Base-by-base conservation (phyloP, 1,140 invertebrate species). In the Drosophila orena region DNA sequence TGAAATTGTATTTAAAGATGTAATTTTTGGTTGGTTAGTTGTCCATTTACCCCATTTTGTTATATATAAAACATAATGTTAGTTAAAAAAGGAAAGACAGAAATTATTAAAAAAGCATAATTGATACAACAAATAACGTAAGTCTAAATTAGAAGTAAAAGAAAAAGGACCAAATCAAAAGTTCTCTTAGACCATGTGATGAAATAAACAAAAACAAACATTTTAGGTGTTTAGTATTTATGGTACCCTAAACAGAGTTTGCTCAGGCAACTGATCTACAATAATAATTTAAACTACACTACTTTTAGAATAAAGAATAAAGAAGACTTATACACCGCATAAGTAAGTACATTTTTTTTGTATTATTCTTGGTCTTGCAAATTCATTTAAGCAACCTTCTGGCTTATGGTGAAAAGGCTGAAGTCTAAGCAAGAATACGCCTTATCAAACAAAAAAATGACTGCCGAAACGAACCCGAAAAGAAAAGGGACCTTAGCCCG, bases 41-140 rank as follows among this genome's bases (percentile, higher is more conserved):
- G 60, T 65, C 84, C 84, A 64, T 78, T 64, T 61, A 89, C 80
- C 84, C 85, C 62, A 47, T 47, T 71, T 66, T 53, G 60, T 59
- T 61, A 47, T 64, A 75, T 61, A 62, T 75, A 75, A 66, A 60
- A 84, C 57, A 75, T 66, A 77, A 72, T 49, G 65, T 73, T 35
- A 56, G 52, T 55, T 61, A 52, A 75, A 78, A 68, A 88, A 88
- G 81, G 44, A 69, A 88, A 81, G 64, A 76, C 7, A 30, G 30
- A 30, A 30, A 30, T 30, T 30, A 30, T 30, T 30, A 30, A 30
- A 8, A 44, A 83, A 89, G 74, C 57, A 69, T 66, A 76, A 83
- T 55, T 53, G 20, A 59, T 52, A 47, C 34, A 47, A 62, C 54
- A 78, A 71, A 42, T 59, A 56, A 77, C 52, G 6, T 68, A 61